Base-by-base conservation (phyloP, 2,888 invertebrate species). In the Watsonalla binaria region DNA sequence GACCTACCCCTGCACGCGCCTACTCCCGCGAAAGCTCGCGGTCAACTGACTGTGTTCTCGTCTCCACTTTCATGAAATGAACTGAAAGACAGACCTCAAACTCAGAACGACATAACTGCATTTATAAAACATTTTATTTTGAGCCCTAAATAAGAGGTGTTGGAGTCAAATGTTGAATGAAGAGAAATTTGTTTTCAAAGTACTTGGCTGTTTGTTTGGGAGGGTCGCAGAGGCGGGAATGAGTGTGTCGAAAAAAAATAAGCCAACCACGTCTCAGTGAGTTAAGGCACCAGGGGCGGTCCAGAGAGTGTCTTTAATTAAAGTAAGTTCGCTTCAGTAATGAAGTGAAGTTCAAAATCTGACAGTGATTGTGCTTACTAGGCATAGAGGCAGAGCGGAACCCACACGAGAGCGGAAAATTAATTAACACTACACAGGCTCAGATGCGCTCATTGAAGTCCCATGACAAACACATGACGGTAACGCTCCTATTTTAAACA, bases 211-310 rank as follows among this genome's bases (percentile, higher is more conserved):
- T 90, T 90, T 90, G 90, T 90, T 90, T 90, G 90, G 90, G 90
- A 89, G 90, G 90, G 88, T 80, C 89, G 74, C 85, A 84, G 85
- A 90, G 90, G 90, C 90, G 90, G 90, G 90, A 90, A 90, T 90
- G 90, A 90, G 83, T 84, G 81, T 82, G 84, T 79, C 78, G 83
- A 89, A 90, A 90, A 90, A 90, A 90, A 90, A 87, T 89, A 90
- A 90, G 81, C 90, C 90, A 90, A 90, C 90, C 90, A 84, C 89
- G 90, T 86, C 87, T 85, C 89, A 80, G 78, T 88, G 85, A 89
- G 82, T 85, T 84, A 85, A 86, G 82, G 89, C 82, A 84, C 77
- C 82, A 81, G 81, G 89, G 90, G 90, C 90, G 90, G 86, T 83
- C 68, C 71, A 78, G 76, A 72, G 83, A 85, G 83, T 83, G 85